Percentiles rank a stretch among this genome's conserved stretches.
Evolutionary conservation across 1,140 invertebrate species (phyloP).

Genomic region (Steinernema feltiae): DNA sequence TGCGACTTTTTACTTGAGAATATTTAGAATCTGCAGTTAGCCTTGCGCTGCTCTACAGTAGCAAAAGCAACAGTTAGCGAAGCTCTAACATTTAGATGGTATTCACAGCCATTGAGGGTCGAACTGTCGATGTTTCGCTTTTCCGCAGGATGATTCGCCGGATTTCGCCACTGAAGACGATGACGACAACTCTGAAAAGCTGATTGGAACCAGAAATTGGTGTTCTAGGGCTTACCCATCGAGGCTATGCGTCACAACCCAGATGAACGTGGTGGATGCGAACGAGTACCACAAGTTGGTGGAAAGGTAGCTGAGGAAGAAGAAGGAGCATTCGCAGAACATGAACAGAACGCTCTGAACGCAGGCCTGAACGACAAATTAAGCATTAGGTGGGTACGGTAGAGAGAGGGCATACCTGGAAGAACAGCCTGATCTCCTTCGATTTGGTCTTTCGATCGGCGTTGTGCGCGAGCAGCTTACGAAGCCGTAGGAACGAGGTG

Average conservation of each 20-base stretch:
- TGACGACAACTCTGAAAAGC: not conserved
- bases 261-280: not conserved
- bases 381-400: not conserved
- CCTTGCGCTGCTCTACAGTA: too few species aligned
- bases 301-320: not conserved
- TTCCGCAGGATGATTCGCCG: not conserved
- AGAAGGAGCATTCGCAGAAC: slow-evolving; percentile 6
- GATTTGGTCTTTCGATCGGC: not conserved
- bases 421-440: not conserved
- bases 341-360: not conserved
- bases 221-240: not conserved
- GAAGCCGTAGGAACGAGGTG: not conserved
- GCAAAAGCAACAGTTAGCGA: too few species aligned
- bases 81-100: too few species aligned
- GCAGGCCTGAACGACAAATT: not conserved
- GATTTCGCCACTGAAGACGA: not conserved
- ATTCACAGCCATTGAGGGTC: too few species aligned
- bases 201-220: not conserved
- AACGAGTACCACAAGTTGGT: not conserved
- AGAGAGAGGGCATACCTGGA: not conserved
- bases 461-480: not conserved
- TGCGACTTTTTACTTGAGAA: too few species aligned
- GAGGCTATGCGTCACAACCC: not conserved
- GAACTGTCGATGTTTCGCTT: too few species aligned
- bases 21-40: too few species aligned